Percentiles rank a stretch among this genome's conserved stretches.
phyloP scores from a whole-genome alignment of 2,888 invertebrate genomes.

The Drosophila tanythrix region DNA sequence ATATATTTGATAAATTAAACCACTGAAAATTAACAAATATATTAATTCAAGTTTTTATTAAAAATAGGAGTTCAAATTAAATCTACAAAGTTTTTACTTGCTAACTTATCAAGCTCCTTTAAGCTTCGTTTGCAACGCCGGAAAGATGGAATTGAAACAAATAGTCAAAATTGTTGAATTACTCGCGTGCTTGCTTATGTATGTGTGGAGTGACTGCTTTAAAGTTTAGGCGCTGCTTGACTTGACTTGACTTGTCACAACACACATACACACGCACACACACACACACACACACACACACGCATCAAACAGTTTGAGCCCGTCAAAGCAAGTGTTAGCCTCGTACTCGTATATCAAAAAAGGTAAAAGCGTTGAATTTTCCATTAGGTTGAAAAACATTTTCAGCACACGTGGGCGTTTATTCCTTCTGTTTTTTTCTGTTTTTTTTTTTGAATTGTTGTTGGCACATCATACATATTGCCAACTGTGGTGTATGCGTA shows the following conservation, averaged over 20 bases:
- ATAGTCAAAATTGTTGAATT: neutral
- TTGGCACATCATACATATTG: slow-evolving; percentile 56
- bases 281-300: neutral
- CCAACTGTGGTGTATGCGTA: slow-evolving; percentile 55
- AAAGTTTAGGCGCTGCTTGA: slow-evolving; percentile 48
- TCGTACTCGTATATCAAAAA: slow-evolving; percentile 55
- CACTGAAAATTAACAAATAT: neutral
- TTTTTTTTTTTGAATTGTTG: slow-evolving; percentile 16
- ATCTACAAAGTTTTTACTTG: neutral
- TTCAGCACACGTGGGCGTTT: slow-evolving; percentile 60
- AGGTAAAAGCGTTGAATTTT: slow-evolving; percentile 67
- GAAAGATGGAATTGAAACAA: neutral
- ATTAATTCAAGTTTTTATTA: neutral
- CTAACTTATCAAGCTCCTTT: too few relatives aligned
- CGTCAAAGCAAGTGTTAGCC: slow-evolving; percentile 28
- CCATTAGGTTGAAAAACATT: slow-evolving; percentile 72
- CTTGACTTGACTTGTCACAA: slow-evolving; percentile 47
- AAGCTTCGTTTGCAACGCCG: neutral
- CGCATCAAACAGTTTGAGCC: slow-evolving; percentile 11
- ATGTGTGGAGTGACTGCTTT: slow-evolving; percentile 35
- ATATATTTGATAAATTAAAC: neutral
- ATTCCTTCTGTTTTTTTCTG: slow-evolving; percentile 2
- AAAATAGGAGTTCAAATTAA: neutral
- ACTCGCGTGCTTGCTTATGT: slow-evolving; percentile 1
- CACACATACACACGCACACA: slow-evolving; percentile 9